A percentile compares a stretch with the other conserved stretches of the same genome.
Evolutionary conservation across 1,140 invertebrate species (phyloP).

Genomic region (Achatina immaculata): DNA sequence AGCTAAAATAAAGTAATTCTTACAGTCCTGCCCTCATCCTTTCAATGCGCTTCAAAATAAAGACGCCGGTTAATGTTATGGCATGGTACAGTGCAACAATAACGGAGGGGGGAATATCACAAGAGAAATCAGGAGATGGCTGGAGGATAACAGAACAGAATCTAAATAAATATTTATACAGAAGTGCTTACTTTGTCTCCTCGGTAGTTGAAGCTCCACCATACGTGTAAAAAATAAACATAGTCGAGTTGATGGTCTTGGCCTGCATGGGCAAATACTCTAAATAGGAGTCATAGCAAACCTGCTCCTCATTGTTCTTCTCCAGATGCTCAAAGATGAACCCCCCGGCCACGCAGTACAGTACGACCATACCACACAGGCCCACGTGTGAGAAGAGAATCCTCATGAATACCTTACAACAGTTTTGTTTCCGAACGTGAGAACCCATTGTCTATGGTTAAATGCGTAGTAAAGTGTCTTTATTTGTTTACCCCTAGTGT

Average conservation of each 20-base stretch:
- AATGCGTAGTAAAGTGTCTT: too few relatives aligned
- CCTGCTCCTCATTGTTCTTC: slow-evolving; percentile 76
- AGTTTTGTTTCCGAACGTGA: slow-evolving; percentile 62
- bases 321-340: slow-evolving; percentile 94
- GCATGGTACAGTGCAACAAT: too few relatives aligned
- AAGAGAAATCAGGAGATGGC: too few relatives aligned
- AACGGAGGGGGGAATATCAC: too few relatives aligned
- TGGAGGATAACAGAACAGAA: too few relatives aligned
- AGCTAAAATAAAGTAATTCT: too few relatives aligned
- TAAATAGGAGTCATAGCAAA: slow-evolving; percentile 56
- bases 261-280: slow-evolving; percentile 60
- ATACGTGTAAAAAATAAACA: slow-evolving; percentile 52
- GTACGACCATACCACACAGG: slow-evolving; percentile 89
- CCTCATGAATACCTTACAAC: slow-evolving; percentile 84
- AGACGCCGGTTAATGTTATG: too few relatives aligned
- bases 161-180: too few relatives aligned
- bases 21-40: too few relatives aligned
- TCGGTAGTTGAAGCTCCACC: slow-evolving; percentile 45
- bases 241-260: slow-evolving; percentile 55
- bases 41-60: too few relatives aligned
- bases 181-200: slow-evolving; percentile 40
- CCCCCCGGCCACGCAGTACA: slow-evolving; percentile 92
- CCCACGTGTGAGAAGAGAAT: slow-evolving; percentile 96
- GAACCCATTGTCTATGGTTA: slow-evolving; percentile 50
- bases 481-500: too few relatives aligned